Percentiles rank a stretch among this genome's conserved stretches.
These are phyloP conservation scores for Leontocebus nigricollis DNA, from an alignment of 2,797 vertebrate species.

Conservation along the genomic window DNA sequence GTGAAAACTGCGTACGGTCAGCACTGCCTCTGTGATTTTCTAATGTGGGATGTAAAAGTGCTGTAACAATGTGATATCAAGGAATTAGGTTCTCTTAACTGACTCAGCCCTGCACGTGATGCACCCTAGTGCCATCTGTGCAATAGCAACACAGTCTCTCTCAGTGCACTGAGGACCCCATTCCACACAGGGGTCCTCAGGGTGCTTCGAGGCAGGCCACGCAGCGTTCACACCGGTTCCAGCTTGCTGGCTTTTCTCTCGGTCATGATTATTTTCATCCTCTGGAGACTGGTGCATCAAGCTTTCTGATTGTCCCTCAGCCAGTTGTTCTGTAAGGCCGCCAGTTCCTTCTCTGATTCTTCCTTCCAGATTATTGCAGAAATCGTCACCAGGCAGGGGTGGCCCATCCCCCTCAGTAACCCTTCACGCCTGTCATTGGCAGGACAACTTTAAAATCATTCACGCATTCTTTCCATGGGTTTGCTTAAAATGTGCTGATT, in stretches of 20 bases:
- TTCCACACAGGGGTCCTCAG: not conserved
- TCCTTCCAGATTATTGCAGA: not conserved
- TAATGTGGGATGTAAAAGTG: not conserved
- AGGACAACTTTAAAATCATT: not conserved
- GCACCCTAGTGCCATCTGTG: fast-evolving
- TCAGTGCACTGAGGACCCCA: fast-evolving
- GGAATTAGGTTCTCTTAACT: not conserved
- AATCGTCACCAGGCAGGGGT: not conserved
- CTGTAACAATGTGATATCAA: not conserved
- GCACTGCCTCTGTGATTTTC: not conserved
- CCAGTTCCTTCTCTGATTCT: not conserved
- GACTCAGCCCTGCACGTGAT: not conserved
- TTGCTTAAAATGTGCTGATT: not conserved
- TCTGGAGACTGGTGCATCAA: not conserved
- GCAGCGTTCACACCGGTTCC: not conserved
- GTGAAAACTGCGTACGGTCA: not conserved
- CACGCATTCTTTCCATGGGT: not conserved
- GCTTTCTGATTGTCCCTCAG: not conserved
- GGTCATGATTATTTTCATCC: not conserved
- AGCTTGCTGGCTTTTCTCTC: not conserved
- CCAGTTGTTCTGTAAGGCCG: not conserved
- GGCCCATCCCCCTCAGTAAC: not conserved
- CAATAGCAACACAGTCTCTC: too few species aligned
- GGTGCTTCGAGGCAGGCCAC: not conserved
- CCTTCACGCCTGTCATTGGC: not conserved